Evolutionary conservation across 2,113 vertebrate species (phyloP), one percentile per base, ranked within the genome.

Genomic region (Melanocharis versteri): DNA sequence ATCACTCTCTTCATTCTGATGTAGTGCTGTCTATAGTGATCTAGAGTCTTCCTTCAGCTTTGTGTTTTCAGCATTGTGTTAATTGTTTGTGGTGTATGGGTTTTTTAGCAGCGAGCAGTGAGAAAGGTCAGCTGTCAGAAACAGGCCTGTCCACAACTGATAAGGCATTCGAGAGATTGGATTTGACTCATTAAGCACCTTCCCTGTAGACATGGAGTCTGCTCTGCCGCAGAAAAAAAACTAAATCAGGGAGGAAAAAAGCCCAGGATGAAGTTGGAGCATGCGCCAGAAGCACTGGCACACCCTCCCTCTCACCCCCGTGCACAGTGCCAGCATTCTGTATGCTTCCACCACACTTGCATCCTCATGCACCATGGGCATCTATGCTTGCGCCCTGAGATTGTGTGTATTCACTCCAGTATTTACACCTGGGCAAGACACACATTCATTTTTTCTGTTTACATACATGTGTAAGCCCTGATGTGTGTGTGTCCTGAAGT

Each of bases 91-190:
- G 58, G 71, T 92, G 64, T 60, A 69, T 71, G 90, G 87, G 80
- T 94, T 96, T 96, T 96, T 95, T 81, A 72, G 72, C 68, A 1
- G 60, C 3, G 1, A 60, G 93, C 50, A 39, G 90, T 92, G 72
- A 84, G 95, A 98, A 98, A 98, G 98, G 97, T 97, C 96, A 98
- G 92, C 92, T 97, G 94, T 95, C 96, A 92, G 88, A 87, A 96
- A 96, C 93, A 83, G 62, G 89, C 71, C 97, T 98, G 97, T 88
- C 84, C 70, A 22, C 54, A 37, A 45, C 96, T 96, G 98, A 98
- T 97, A 98, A 98, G 96, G 87, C 92, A 50, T 97, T 95, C 1
- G 13, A 92, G 91, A 98, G 96, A 96, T 72, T 95, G 96, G 83
- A 94, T 61, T 95, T 77, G 78, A 96, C 91, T 97, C 96, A 96